Base-by-base conservation (phyloP, 2,113 vertebrate species). In the Cyanocitta stelleri region DNA sequence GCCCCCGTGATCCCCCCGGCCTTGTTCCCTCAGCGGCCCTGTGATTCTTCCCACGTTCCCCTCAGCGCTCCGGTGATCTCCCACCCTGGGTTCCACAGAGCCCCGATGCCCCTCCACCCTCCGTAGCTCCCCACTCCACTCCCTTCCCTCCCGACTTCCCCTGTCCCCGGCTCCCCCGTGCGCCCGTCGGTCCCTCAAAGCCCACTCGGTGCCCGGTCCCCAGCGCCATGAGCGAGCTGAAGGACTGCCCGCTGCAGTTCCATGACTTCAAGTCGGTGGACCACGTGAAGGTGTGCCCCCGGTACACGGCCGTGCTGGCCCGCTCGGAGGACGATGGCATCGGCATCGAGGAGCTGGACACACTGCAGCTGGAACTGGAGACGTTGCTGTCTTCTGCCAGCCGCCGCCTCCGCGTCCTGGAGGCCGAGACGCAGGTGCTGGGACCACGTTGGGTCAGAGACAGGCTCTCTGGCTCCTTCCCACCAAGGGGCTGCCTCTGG, bases 251-350 rank as follows among this genome's bases (percentile, higher is more conserved):
- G 14, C 97, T 99, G 74, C 99, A 99, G 97, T 99, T 99, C 97
- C 99, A 99, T 16, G 99, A 99, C 97, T 99, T 99, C 97, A 99
- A 99, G 95, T 99, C 99, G 1, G 99, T 99, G 73, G 99, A 99
- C 96, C 99, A 99, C 82, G 97, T 98, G 58, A 99, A 99, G 95
- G 98, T 99, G 85, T 99, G 99, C 71, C 99, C 99, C 4, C 98
- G 99, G 20, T 99, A 99, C 97, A 99, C 99, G 0, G 99, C 99
- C 0, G 99, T 99, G 90, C 98, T 99, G 72, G 98, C 99, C 83
- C 99, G 99, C 81, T 99, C 99, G 0, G 99, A 99, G 91, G 99
- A 99, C 35, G 99, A 99, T 91, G 99, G 99, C 75, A 99, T 99
- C 54, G 99, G 99, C 67, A 99, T 99, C 13, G 99, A 99, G 96